These are phyloP conservation scores for Drosophila niveifrons DNA, from an alignment of 2,888 invertebrate species.

Conservation along the genomic window DNA sequence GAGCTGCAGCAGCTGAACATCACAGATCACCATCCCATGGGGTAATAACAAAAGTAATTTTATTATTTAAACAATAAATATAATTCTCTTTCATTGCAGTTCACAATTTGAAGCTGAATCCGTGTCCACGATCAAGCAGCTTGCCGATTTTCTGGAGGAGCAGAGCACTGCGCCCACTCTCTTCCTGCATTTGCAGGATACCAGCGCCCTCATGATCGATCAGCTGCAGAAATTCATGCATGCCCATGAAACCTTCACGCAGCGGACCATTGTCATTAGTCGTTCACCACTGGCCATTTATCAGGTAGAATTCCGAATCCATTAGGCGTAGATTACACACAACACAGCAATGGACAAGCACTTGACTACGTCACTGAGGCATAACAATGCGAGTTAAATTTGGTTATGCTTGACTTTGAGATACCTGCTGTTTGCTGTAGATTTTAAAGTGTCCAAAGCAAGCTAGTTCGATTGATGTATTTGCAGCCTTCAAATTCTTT, in stretches of 20 bases:
- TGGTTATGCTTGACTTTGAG: not conserved
- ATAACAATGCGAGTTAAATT: not conserved
- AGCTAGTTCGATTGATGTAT: too few relatives aligned
- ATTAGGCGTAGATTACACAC: not conserved
- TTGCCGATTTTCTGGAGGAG: conserved; percentile 78
- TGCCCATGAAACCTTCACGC: conserved; percentile 76
- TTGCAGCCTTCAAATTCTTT: too few relatives aligned
- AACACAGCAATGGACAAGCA: not conserved
- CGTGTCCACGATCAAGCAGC: conserved; percentile 80
- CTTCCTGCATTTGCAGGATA: conserved; percentile 83
- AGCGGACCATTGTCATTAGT: conserved; percentile 83
- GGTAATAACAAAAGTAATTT: conserved; percentile 60
- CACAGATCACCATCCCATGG: conserved; percentile 84
- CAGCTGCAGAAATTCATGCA: conserved; percentile 79
- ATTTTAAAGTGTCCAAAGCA: too few relatives aligned
- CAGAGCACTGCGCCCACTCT: conserved; percentile 81
- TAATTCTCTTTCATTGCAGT: conserved; percentile 52
- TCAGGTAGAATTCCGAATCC: conserved; percentile 70
- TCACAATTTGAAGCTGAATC: conserved; percentile 84
- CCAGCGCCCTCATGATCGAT: conserved; percentile 82
- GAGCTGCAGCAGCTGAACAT: conserved; percentile 84
- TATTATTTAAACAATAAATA: too few relatives aligned
- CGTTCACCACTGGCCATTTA: conserved; percentile 84
- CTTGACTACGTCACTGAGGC: not conserved
- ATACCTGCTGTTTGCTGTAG: not conserved